phyloP scores from a whole-genome alignment of 2,113 vertebrate species.

The Petrocephalus microphthalmus region DNA sequence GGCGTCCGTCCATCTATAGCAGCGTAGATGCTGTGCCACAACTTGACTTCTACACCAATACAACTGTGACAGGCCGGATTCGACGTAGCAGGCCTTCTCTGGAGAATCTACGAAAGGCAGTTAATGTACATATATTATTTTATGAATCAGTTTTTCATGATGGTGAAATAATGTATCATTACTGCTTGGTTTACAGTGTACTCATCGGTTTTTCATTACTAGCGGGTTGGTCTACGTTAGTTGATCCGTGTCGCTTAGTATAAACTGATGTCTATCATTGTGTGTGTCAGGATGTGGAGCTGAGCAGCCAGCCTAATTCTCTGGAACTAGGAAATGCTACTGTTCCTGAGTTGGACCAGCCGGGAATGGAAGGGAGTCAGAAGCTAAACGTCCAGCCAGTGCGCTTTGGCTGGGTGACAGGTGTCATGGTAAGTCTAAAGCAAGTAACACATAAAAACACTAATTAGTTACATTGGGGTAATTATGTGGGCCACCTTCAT shows the following conservation, averaged over 20 bases:
- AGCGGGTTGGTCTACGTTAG: neutral
- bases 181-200: neutral
- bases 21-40: conserved; percentile 47
- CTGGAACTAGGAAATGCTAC: conserved; percentile 22
- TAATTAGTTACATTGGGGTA: neutral
- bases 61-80: conserved; percentile 28
- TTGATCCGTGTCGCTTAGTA: neutral
- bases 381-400: conserved; percentile 29
- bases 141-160: neutral
- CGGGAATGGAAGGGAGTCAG: neutral
- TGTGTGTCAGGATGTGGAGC: conserved; percentile 40
- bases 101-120: conserved; percentile 48
- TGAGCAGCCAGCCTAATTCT: conserved; percentile 3
- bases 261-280: neutral
- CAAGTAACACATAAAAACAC: neutral
- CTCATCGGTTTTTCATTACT: neutral
- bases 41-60: conserved; percentile 50
- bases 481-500: neutral
- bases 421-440: conserved; percentile 52
- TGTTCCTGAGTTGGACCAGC: conserved; percentile 21
- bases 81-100: conserved; percentile 43
- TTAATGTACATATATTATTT: conserved; percentile 30
- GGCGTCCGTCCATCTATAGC: conserved; percentile 55
- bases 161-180: neutral
- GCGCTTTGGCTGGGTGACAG: conserved; percentile 58